Base-by-base conservation (phyloP, 2,797 vertebrate genomes). In the Channa striata region DNA sequence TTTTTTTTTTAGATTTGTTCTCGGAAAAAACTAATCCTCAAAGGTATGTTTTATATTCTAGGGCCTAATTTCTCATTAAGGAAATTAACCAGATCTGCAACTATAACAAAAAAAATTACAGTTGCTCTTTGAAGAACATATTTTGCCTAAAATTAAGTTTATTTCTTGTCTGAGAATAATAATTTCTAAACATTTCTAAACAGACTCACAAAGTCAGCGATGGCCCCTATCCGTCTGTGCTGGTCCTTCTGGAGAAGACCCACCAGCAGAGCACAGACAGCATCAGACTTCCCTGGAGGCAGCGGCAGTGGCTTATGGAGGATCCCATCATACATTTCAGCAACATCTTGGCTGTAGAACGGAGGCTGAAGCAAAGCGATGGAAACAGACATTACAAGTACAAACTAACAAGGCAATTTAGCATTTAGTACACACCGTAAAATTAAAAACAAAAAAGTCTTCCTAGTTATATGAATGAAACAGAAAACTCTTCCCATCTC, bases 311-410 rank as follows among this genome's bases (percentile, higher is more conserved):
- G 94, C 83, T 97, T 96, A 87, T 97, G 92, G 48, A 99, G 94
- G 84, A 99, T 99, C 56, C 96, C 97, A 3, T 99, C 96, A 1
- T 99, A 99, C 98, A 99, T 99, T 90, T 99, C 96, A 60, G 94
- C 91, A 1, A 99, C 90, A 4, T 99, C 97, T 14, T 89, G 93
- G 78, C 94, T 97, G 90, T 99, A 99, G 92, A 98, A 99, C 17
- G 98, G 98, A 30, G 97, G 98, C 98, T 99, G 72, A 68, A 33
- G 11, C 0, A 6, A 53, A 51, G 12, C 4, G 5, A 49, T 13
- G 6, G 1, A 13, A 19, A 44, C 11, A 56, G 12, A 48, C 3
- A 43, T 47, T 36, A 47, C 39, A 65, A 51, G 39, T 4, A 54
- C 10, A n/a, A n/a, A n/a, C n/a, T n/a, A n/a, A 36, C 6, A 30